Conservation (phyloP, 1,140 invertebrate species). For the Lucilia sericata region DNA sequence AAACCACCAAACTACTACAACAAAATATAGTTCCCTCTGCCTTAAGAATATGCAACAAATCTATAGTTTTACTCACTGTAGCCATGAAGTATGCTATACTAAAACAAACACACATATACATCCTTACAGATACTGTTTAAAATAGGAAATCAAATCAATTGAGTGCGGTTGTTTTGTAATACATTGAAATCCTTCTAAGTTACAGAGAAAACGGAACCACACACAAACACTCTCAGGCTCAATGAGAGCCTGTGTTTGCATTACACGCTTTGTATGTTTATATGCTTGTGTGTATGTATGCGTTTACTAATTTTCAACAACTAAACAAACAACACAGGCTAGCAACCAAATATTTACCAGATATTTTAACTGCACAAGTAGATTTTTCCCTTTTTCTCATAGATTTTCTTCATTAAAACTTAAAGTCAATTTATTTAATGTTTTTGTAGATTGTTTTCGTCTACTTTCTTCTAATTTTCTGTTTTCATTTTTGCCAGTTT, state of each 20-base stretch:
- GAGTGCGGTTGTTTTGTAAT: conserved; percentile 25
- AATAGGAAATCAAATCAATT: conserved; percentile 42
- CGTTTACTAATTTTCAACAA: conserved; percentile 1
- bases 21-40: background rate
- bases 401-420: conserved; percentile 39
- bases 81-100: background rate
- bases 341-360: conserved; percentile 1
- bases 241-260: background rate
- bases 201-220: background rate
- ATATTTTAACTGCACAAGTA: background rate
- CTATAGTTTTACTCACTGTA: background rate
- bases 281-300: too few relatives aligned
- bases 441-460: background rate
- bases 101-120: background rate
- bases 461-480: background rate
- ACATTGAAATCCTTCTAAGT: background rate
- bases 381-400: background rate
- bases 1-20: background rate
- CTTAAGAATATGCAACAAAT: background rate
- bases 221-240: background rate
- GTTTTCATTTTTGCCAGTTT: background rate
- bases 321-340: background rate
- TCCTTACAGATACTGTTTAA: background rate
- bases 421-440: conserved; percentile 36
- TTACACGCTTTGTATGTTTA: too few relatives aligned